phyloP scores from a whole-genome alignment of 2,797 vertebrate species.

The Phalanger gymnotis region DNA sequence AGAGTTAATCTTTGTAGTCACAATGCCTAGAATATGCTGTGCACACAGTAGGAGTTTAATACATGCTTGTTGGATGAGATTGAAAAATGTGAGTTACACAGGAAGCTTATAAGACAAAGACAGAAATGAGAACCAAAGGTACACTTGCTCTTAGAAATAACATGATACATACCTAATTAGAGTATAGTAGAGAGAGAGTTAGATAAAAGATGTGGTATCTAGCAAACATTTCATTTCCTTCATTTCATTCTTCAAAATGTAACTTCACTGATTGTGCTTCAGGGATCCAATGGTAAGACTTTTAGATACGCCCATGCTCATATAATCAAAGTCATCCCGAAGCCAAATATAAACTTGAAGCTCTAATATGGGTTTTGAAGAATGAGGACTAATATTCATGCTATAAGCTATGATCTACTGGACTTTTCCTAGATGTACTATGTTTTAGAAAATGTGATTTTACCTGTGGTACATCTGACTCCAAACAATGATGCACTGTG shows the following conservation, averaged over 20 bases:
- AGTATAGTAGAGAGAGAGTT: not conserved
- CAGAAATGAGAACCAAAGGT: not conserved
- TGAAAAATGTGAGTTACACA: not conserved
- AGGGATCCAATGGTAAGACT: not conserved
- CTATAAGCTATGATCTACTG: not conserved
- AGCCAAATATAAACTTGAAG: not conserved
- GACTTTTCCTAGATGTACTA: not conserved
- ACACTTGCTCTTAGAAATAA: not conserved
- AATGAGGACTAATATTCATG: not conserved
- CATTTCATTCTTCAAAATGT: not conserved
- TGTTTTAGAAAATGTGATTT: conserved; percentile 24
- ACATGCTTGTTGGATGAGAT: not conserved
- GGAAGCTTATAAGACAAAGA: not conserved
- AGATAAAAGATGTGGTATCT: not conserved
- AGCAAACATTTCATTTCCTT: not conserved
- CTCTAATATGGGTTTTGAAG: not conserved
- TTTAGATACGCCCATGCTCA: conserved; percentile 2
- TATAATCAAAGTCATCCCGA: not conserved
- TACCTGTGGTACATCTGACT: not conserved
- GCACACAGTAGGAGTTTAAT: not conserved
- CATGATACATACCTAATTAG: not conserved
- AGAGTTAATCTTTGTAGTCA: not conserved
- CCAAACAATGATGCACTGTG: not conserved
- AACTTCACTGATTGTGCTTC: not conserved
- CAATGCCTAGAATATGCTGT: not conserved